Conservation (phyloP, 2,113 vertebrate genomes). For the Tauraco erythrolophus region DNA sequence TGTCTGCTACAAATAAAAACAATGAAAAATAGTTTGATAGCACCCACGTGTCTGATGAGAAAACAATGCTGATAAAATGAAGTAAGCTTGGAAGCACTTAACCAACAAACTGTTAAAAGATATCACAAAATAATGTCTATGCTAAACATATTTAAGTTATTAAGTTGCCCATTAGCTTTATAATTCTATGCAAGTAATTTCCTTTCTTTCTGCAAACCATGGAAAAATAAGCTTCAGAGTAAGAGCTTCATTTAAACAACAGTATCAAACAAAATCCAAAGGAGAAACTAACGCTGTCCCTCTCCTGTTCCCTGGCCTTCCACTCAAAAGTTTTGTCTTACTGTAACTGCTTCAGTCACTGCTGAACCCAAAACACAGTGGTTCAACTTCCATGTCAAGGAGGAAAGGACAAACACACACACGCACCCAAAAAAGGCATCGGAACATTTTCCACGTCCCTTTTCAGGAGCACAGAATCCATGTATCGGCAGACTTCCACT, state of each 20-base stretch:
- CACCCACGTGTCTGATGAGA: neutral
- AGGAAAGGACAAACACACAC: neutral
- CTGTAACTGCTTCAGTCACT: neutral
- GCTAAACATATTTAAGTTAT: neutral
- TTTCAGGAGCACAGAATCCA: neutral
- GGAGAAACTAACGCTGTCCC: neutral
- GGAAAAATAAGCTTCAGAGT: neutral
- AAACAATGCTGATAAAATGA: neutral
- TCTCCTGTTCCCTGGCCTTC: rapidly evolving
- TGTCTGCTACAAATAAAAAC: neutral
- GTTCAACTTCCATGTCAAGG: neutral
- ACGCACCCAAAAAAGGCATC: neutral
- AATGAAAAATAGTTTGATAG: neutral
- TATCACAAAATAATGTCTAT: neutral
- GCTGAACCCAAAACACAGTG: neutral
- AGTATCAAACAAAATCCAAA: neutral
- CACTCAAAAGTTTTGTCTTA: neutral
- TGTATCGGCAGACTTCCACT: neutral
- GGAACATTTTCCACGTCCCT: neutral
- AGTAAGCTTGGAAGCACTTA: neutral
- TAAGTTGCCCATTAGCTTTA: neutral
- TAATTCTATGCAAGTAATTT: neutral
- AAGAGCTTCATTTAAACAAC: neutral
- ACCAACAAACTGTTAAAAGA: neutral
- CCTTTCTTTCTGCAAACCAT: neutral